Evolutionary conservation across 2,888 invertebrate species (phyloP).

Genomic region (Melinaea marsaeus): DNA sequence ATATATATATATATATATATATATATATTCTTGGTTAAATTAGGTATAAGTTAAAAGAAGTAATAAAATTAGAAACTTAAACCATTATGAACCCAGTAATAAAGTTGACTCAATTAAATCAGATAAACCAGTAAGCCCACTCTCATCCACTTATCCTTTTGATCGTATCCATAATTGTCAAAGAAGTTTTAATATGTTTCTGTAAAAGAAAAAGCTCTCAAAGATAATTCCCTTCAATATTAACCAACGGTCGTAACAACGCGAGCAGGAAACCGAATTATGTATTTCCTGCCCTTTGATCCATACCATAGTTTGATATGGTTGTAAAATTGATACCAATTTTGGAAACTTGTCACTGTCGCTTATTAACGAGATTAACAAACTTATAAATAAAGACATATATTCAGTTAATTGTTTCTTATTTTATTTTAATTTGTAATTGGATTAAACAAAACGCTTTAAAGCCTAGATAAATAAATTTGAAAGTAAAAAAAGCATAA

Average conservation of each 20-base stretch:
- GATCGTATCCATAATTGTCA: conserved; percentile 12
- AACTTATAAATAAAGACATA: background rate
- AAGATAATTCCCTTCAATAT: conserved; percentile 19
- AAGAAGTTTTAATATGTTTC: conserved; percentile 13
- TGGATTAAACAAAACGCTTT: background rate
- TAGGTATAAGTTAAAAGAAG: too few relatives aligned
- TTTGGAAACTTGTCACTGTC: conserved; percentile 14
- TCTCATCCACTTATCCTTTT: conserved; percentile 8
- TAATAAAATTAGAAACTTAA: too few relatives aligned
- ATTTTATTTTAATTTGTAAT: too few relatives aligned
- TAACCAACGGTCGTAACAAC: conserved; percentile 29
- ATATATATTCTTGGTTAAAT: too few relatives aligned
- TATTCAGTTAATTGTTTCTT: too few relatives aligned
- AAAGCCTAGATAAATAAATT: background rate
- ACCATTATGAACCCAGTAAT: background rate
- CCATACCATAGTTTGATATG: conserved; percentile 28
- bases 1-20: too few relatives aligned
- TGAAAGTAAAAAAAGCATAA: background rate
- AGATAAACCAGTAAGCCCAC: conserved; percentile 2
- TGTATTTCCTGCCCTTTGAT: conserved; percentile 59
- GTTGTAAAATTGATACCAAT: conserved; percentile 24
- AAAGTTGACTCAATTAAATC: conserved; percentile 7
- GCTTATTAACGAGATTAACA: background rate
- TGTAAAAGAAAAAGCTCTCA: conserved; percentile 19
- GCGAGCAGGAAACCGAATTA: conserved; percentile 50